These are phyloP conservation scores for Xenopus petersii DNA, from an alignment of 2,797 vertebrate genomes.

Conservation along the genomic window DNA sequence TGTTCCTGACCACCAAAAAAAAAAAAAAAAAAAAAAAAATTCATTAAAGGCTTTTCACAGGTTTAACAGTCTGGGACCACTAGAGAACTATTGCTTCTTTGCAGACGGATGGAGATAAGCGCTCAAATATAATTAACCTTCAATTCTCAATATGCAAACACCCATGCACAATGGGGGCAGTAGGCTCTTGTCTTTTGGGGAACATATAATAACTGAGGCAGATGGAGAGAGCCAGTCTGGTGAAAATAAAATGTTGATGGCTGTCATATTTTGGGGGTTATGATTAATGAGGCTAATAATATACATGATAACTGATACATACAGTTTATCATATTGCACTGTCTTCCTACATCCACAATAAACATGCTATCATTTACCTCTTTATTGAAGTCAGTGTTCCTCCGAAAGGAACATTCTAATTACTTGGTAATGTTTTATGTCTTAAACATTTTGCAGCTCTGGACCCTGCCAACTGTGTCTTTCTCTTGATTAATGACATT, in stretches of 20 bases:
- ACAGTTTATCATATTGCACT: constrained; percentile 85
- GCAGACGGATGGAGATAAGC: constrained; percentile 75
- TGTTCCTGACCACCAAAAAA: constrained; percentile 70
- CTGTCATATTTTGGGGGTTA: constrained; percentile 81
- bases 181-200: constrained; percentile 68
- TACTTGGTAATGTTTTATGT: constrained; percentile 83
- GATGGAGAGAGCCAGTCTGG: constrained; percentile 69
- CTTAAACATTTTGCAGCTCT: constrained; percentile 78
- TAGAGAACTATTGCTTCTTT: constrained; percentile 75
- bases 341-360: constrained; percentile 82
- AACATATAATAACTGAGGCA: constrained; percentile 78
- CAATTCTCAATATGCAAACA: constrained; percentile 80
- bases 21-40: constrained; percentile 68
- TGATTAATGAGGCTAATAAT: constrained; percentile 91
- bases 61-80: constrained; percentile 56
- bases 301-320: constrained; percentile 81
- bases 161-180: constrained; percentile 68
- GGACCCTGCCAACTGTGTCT: constrained; percentile 76
- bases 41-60: constrained; percentile 77
- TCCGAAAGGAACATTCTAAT: constrained; percentile 77
- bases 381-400: constrained; percentile 78
- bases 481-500: constrained; percentile 78
- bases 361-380: constrained; percentile 89
- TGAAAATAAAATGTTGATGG: constrained; percentile 70
- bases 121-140: constrained; percentile 96